These are phyloP conservation scores for Heliornis fulica DNA, from an alignment of 2,113 vertebrate species.

Conservation along the genomic window DNA sequence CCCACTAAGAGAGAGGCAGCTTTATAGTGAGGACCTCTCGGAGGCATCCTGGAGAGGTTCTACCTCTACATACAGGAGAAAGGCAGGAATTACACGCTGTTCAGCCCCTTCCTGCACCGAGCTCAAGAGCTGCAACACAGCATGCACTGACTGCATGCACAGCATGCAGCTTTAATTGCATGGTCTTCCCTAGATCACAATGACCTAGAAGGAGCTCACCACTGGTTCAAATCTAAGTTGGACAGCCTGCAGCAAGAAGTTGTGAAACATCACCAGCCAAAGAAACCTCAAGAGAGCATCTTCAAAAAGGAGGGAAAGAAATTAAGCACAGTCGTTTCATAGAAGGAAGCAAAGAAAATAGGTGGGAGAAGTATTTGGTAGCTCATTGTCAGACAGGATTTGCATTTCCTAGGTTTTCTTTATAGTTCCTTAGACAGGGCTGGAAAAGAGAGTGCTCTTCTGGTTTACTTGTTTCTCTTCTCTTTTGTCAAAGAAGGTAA, in stretches of 20 bases:
- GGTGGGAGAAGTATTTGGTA: background rate
- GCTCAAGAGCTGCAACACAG: background rate
- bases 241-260: conserved; percentile 63
- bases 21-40: background rate
- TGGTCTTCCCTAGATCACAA: conserved; percentile 52
- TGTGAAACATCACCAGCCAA: conserved; percentile 12
- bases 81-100: background rate
- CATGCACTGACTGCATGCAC: rapidly evolving
- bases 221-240: conserved; percentile 66
- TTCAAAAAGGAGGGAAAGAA: conserved; percentile 12
- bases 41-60: background rate
- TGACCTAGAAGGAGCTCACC: conserved; percentile 69
- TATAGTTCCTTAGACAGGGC: background rate
- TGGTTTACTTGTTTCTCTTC: background rate
- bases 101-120: background rate
- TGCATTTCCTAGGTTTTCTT: background rate
- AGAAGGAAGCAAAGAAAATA: background rate
- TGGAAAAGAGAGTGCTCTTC: background rate
- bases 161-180: background rate
- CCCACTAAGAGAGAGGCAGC: background rate
- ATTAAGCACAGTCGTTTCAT: background rate
- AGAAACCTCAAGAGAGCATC: background rate
- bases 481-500: background rate
- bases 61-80: rapidly evolving
- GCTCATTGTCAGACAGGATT: background rate